phyloP scores from a whole-genome alignment of 2,888 invertebrate species.

The Yponomeuta evonymella region DNA sequence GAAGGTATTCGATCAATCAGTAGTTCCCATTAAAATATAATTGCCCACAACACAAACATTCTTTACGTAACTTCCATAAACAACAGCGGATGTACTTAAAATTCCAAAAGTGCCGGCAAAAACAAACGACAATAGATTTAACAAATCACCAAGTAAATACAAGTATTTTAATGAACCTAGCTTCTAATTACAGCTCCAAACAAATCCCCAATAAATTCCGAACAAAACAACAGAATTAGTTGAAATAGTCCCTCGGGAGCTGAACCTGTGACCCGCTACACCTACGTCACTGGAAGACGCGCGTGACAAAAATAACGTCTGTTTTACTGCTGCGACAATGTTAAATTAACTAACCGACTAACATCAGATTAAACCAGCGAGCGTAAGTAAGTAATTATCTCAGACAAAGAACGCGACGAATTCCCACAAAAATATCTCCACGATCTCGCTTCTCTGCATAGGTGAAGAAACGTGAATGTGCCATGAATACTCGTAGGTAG shows the following conservation, averaged over 20 bases:
- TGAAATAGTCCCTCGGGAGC: constrained; percentile 45
- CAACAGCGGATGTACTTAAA: constrained; percentile 18
- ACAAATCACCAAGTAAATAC: constrained; percentile 61
- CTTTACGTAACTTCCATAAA: constrained; percentile 10
- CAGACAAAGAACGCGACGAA: not conserved
- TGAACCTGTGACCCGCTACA: constrained; percentile 37
- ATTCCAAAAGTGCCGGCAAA: constrained; percentile 15
- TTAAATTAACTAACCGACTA: not conserved
- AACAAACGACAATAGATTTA: constrained; percentile 26
- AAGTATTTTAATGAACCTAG: constrained; percentile 68
- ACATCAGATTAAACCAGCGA: not conserved
- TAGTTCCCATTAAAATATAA: not conserved
- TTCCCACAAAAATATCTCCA: not conserved
- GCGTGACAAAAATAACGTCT: not conserved
- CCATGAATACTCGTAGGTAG: not conserved
- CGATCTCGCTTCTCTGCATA: not conserved
- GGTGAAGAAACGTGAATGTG: not conserved
- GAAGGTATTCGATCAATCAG: not conserved
- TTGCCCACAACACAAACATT: constrained; percentile 4
- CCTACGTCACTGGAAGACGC: not conserved
- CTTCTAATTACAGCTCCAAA: constrained; percentile 56
- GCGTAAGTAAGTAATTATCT: not conserved
- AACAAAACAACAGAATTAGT: constrained; percentile 36
- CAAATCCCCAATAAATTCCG: constrained; percentile 45
- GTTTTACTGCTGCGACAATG: not conserved